These are phyloP conservation scores for Graphium colonna DNA, from an alignment of 2,888 invertebrate genomes.

Conservation along the genomic window DNA sequence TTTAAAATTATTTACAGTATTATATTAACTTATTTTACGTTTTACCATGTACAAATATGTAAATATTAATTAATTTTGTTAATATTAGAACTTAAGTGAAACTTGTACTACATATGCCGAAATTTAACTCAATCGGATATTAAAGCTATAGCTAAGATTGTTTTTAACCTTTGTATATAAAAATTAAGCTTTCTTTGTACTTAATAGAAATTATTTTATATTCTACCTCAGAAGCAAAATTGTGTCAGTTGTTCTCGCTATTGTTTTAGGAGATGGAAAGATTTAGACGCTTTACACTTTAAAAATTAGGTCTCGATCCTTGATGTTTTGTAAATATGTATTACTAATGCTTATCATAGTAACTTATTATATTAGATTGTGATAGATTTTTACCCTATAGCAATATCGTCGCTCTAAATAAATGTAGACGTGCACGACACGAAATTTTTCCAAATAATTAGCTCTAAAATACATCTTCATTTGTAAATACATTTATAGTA, in stretches of 20 bases:
- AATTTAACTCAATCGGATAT: constrained; percentile 18
- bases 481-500: constrained; percentile 47
- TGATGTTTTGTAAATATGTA: constrained; percentile 18
- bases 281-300: constrained; percentile 23
- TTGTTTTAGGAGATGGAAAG: not conserved
- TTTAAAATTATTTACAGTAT: constrained; percentile 77
- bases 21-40: constrained; percentile 68
- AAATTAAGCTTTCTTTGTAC: constrained; percentile 32
- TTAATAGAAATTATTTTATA: constrained; percentile 54
- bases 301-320: constrained; percentile 20
- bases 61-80: constrained; percentile 57
- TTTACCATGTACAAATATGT: constrained; percentile 70
- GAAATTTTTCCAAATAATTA: constrained; percentile 20
- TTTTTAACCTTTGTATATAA: constrained; percentile 39
- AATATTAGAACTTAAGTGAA: constrained; percentile 34
- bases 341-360: constrained; percentile 42
- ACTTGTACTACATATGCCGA: constrained; percentile 27
- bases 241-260: constrained; percentile 19
- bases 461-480: constrained; percentile 30
- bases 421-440: constrained; percentile 30
- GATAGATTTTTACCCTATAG: constrained; percentile 59
- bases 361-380: constrained; percentile 73
- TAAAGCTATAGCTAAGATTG: not conserved
- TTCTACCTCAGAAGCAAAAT: constrained; percentile 70
- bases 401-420: constrained; percentile 32